Base-by-base conservation (phyloP, 53 echinoderm and acorn worm species). In the Paracentrotus lividus region DNA sequence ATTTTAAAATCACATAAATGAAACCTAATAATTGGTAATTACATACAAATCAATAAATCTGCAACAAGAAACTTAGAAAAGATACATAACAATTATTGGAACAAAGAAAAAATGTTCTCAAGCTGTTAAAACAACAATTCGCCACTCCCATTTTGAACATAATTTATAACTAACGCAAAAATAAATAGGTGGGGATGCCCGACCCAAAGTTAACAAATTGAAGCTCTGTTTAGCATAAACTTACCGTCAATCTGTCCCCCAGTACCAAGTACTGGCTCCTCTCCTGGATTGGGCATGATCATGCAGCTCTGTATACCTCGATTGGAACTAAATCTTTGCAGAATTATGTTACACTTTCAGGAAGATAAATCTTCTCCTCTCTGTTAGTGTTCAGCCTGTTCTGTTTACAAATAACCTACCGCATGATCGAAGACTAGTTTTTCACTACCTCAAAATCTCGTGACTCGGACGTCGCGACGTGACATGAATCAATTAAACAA, bases 211-310 rank as follows among this genome's bases (percentile, higher is more conserved):
- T 1, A 94, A 89, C 56, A 69, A 34, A 32, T 42, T 10, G 72
- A 38, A 44, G 49, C 49, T 72, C 40, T 40, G 18, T 38, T 21
- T 77, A 32, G 56, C 32, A 18, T 13, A 60, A 76, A 27, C 96
- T 76, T 97, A 98, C 98, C 97, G 93, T 98, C 98, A 91, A 98
- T 97, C 55, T 97, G 97, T 16, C 98, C 98, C n/a, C 98, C 98
- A 77, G 98, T 98, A 90, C 94, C 95, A 23, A 97, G 95, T 47
- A 97, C 95, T 68, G 94, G 88, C 58, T 96, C 94, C 72, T 97
- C 97, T 86, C 97, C 97, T 20, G 96, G 97, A 60, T 86, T 91
- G 67, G 97, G 97, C 98, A 98, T 98, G 95, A 98, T 98, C 98
- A 98, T 98, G 77, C 92, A 95, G 85, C 56, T 52, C 52, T 31